These are phyloP conservation scores for Epinotia nisella DNA, from an alignment of 2,888 invertebrate species.

Conservation along the genomic window DNA sequence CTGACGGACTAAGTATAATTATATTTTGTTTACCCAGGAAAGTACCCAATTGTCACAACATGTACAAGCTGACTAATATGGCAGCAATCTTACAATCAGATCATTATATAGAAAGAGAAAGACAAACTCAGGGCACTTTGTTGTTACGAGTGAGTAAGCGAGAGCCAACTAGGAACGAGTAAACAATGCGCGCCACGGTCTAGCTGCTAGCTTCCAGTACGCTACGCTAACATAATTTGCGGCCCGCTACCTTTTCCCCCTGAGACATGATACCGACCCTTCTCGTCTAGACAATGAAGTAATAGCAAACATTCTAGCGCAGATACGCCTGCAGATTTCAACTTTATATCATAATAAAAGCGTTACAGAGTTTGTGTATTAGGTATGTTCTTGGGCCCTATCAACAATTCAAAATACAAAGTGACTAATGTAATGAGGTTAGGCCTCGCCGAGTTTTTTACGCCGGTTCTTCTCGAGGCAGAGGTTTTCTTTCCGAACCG, in stretches of 20 bases:
- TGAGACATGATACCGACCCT: constrained; percentile 66
- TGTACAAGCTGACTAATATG: not conserved
- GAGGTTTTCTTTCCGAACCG: too few species aligned
- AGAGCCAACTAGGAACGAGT: constrained; percentile 19
- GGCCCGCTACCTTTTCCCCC: constrained; percentile 73
- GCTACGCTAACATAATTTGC: constrained; percentile 73
- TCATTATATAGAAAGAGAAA: constrained; percentile 13
- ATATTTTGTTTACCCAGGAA: too few species aligned
- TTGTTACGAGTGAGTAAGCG: constrained; percentile 7
- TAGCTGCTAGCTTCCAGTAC: constrained; percentile 51
- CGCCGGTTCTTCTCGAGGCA: too few species aligned
- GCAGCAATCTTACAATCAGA: not conserved
- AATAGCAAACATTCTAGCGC: constrained; percentile 49
- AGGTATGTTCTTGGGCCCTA: constrained; percentile 8
- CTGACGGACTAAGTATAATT: too few species aligned
- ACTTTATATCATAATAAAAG: constrained; percentile 42
- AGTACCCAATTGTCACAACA: too few species aligned
- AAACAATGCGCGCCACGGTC: constrained; percentile 65
- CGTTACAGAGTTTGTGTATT: constrained; percentile 18
- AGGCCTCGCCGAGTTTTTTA: too few species aligned
- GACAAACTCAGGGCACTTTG: not conserved
- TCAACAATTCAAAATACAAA: not conserved
- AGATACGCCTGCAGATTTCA: constrained; percentile 18
- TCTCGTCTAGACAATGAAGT: constrained; percentile 71
- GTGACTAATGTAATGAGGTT: not conserved